Base-by-base conservation (phyloP, 2,113 vertebrate genomes). In the Clarias macrocephalus region DNA sequence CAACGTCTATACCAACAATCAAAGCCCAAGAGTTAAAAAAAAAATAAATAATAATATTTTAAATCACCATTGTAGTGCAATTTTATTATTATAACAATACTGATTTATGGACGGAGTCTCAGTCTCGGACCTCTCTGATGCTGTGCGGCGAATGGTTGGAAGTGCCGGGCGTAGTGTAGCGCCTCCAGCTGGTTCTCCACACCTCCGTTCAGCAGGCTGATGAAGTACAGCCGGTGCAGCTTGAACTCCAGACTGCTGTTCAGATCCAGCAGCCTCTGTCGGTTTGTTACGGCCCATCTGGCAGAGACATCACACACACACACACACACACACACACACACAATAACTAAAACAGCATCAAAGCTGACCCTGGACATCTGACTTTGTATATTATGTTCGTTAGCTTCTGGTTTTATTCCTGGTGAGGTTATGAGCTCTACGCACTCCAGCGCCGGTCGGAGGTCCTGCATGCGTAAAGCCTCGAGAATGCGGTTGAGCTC, bases 181-280 rank as follows among this genome's bases (percentile, higher is more conserved):
- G 96, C 97, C 89, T 97, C 96, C 90, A 96, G 94, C 92, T 97
- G 96, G 91, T 96, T 97, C 88, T 93, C 42, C 0, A 96, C 95
- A 60, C 97, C 97, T 0, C 96, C 95, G 0, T 95, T 94, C 68
- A 97, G 95, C 86, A 97, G 94, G 73, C 95, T 95, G 91, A 97
- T 97, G 90, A 97, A 97, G 92, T 97, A 95, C 85, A 97, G 93
- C 48, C 96, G 95, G 90, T 97, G 96, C 86, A 97, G 91, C 92
- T 96, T 97, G 93, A 97, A 97, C 90, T 97, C 97, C 93, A 97
- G 92, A 75, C 95, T 97, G 91, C 97, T 97, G 93, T 96, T 97
- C 88, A 97, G 93, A 89, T 97, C 96, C 84, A 97, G 90, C 52
- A 97, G 95, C 70, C 95, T 95, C 92, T 97, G 96, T 60, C 96